phyloP scores from a whole-genome alignment of 2,113 vertebrate species.

The Neoarius graeffei region DNA sequence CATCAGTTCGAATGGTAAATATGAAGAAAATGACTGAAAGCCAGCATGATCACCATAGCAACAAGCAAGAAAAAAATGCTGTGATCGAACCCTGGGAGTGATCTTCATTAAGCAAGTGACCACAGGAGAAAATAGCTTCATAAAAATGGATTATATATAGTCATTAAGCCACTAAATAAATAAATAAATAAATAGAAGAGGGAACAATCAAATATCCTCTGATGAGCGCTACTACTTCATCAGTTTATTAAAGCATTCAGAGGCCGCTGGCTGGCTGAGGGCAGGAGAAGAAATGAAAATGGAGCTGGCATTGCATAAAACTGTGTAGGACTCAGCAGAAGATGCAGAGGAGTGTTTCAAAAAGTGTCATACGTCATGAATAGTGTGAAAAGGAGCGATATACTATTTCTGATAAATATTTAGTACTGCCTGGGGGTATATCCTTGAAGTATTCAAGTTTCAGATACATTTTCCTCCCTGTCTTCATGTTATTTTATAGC shows the following conservation, averaged over 20 bases:
- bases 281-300: slow-evolving; percentile 34
- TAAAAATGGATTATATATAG: slow-evolving; percentile 31
- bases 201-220: neutral
- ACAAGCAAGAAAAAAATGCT: slow-evolving; percentile 25
- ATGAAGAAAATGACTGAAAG: slow-evolving; percentile 18
- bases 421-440: slow-evolving; percentile 62
- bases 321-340: slow-evolving; percentile 39
- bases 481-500: neutral
- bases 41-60: slow-evolving; percentile 25
- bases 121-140: neutral
- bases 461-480: slow-evolving; percentile 39
- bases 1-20: slow-evolving; percentile 1
- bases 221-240: neutral
- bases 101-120: slow-evolving; percentile 25
- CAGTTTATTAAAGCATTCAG: neutral
- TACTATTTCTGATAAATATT: slow-evolving; percentile 68
- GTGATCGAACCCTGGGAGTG: neutral
- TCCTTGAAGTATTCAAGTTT: slow-evolving; percentile 69
- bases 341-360: slow-evolving; percentile 58
- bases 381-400: slow-evolving; percentile 61
- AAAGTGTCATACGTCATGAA: slow-evolving; percentile 67
- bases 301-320: slow-evolving; percentile 33
- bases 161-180: slow-evolving; percentile 11
- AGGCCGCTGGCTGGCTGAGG: slow-evolving; percentile 37
- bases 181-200: neutral